Evolutionary conservation across 2,797 vertebrate genomes (phyloP).

Genomic region (Syngnathus rostellatus): DNA sequence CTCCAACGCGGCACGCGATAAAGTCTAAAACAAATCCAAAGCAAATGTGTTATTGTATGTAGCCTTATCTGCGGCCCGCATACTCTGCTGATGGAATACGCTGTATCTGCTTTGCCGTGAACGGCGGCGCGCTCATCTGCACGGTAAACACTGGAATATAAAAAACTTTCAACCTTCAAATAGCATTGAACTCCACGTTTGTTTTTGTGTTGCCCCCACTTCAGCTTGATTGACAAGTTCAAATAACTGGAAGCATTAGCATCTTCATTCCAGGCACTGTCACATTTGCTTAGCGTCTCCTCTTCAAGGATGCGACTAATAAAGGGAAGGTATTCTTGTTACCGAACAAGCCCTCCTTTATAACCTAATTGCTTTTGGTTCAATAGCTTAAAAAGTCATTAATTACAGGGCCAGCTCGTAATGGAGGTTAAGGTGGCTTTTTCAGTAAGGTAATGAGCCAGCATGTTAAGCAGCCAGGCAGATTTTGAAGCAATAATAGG

Average conservation of each 20-base stretch:
- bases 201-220: constrained; percentile 21
- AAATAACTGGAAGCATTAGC: constrained; percentile 62
- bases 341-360: constrained; percentile 67
- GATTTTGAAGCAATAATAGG: constrained; percentile 71
- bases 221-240: constrained; percentile 60
- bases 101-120: constrained; percentile 48
- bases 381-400: constrained; percentile 76
- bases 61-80: constrained; percentile 52
- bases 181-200: constrained; percentile 48
- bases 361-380: constrained; percentile 74
- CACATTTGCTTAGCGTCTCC: constrained; percentile 62
- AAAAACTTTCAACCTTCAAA: constrained; percentile 49
- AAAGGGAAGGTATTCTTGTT: constrained; percentile 64
- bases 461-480: constrained; percentile 42
- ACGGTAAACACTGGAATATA: constrained; percentile 16
- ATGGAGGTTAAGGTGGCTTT: constrained; percentile 71
- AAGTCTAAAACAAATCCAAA: constrained; percentile 61
- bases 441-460: constrained; percentile 70
- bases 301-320: constrained; percentile 67
- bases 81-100: constrained; percentile 49
- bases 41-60: constrained; percentile 56
- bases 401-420: constrained; percentile 70
- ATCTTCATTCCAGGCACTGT: constrained; percentile 64
- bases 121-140: constrained; percentile 14
- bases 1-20: constrained; percentile 53